phyloP scores from a whole-genome alignment of 2,888 invertebrate genomes.

The Idaea dimidiata region DNA sequence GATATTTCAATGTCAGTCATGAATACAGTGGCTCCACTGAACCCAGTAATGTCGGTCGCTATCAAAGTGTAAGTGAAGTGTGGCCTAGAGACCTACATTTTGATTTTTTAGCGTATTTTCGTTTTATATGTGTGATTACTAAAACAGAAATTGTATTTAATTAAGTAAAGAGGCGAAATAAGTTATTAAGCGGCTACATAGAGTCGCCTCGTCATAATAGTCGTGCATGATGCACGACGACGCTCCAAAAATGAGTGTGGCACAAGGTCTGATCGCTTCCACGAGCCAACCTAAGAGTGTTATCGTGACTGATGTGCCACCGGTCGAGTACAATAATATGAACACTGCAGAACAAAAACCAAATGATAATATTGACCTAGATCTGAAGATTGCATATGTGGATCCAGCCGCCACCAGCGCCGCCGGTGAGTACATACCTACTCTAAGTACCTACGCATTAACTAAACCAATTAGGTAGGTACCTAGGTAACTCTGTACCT shows the following conservation, averaged over 20 bases:
- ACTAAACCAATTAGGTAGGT: not conserved
- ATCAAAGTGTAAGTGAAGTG: conserved; percentile 92
- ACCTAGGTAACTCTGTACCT: not conserved
- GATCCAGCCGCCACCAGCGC: conserved; percentile 61
- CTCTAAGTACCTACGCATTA: conserved; percentile 10
- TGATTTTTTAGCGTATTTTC: conserved; percentile 64
- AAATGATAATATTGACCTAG: conserved; percentile 76
- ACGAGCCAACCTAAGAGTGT: conserved; percentile 77
- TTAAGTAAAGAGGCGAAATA: conserved; percentile 64
- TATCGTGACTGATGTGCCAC: conserved; percentile 65
- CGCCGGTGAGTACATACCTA: conserved; percentile 74
- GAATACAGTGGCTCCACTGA: conserved; percentile 85
- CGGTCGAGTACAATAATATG: conserved; percentile 64
- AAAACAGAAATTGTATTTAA: conserved; percentile 79
- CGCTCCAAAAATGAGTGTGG: conserved; percentile 84
- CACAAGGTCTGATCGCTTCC: conserved; percentile 84
- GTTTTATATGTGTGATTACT: conserved; percentile 74
- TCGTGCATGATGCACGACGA: conserved; percentile 84
- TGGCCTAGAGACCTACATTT: conserved; percentile 95
- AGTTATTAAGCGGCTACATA: conserved; percentile 49
- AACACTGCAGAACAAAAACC: conserved; percentile 73
- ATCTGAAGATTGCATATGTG: conserved; percentile 83
- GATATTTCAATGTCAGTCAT: conserved; percentile 82
- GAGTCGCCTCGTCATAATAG: conserved; percentile 63
- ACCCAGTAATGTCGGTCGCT: conserved; percentile 87